Base-by-base conservation (phyloP, 2,797 vertebrate genomes). In the Pipistrellus kuhlii region DNA sequence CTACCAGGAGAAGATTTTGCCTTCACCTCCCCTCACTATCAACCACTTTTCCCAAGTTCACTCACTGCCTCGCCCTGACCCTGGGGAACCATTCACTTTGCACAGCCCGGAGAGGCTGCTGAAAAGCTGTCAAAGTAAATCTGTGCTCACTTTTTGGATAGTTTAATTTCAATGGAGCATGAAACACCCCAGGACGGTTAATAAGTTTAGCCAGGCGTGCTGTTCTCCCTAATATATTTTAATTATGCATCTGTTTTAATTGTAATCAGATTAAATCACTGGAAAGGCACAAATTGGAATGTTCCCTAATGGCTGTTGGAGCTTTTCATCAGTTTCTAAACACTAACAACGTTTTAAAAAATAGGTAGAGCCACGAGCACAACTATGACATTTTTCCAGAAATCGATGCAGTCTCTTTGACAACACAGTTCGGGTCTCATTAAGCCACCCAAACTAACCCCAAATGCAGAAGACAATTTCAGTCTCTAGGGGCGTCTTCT, bases 191-290 rank as follows among this genome's bases (percentile, higher is more conserved):
- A 97, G 98, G 97, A 98, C 73, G 71, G 97, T 98, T 98, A 98
- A 97, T 98, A 98, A 98, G 97, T 98, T 98, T 97, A 98, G 97
- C 96, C 98, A 98, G 96, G 98, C 98, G 55, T 98, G 97, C 96
- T 76, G 96, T 93, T 98, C 97, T 98, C 97, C 96, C 96, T 96
- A 97, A 98, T 97, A 97, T 98, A 97, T 98, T 98, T 98, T 98
- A 98, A 98, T 98, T 98, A 98, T 95, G 97, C 98, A 97, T 98
- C 97, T 96, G 96, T 95, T 98, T 98, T 98, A 98, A 98, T 97
- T 97, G 98, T 93, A 97, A 98, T 97, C 95, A 96, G 97, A 98
- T 97, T 98, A 98, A 98, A 98, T 95, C 97, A 97, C 97, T 93
- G 95, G 96, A 97, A 98, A 97, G 87, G 95, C 97, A 97, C 97